Conservation (phyloP, 2,888 invertebrate genomes). For the Parnassius mnemosyne region DNA sequence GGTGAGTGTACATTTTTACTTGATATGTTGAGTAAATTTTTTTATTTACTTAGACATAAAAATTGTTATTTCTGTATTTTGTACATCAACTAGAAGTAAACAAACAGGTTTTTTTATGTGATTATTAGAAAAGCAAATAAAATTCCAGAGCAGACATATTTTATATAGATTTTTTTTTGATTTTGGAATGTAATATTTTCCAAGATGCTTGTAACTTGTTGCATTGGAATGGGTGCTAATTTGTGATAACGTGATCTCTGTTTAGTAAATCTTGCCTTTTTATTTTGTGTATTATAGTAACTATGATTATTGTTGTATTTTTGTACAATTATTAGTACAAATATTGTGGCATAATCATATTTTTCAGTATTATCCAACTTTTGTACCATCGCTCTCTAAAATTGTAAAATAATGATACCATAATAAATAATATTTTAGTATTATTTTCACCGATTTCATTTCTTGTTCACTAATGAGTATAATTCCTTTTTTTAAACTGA, state of each 20-base stretch:
- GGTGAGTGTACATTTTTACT: too few species aligned
- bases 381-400: constrained; percentile 56
- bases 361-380: constrained; percentile 54
- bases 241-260: constrained; percentile 62
- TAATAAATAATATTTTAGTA: not conserved
- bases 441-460: not conserved
- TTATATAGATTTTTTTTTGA: too few species aligned
- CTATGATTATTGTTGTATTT: not conserved
- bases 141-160: too few species aligned
- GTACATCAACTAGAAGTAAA: too few species aligned
- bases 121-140: too few species aligned
- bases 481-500: too few species aligned
- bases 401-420: not conserved
- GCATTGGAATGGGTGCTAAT: constrained; percentile 42
- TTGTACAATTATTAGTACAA: constrained; percentile 44
- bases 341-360: constrained; percentile 47
- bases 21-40: too few species aligned
- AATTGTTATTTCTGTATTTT: too few species aligned
- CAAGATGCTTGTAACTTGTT: not conserved
- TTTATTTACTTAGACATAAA: too few species aligned
- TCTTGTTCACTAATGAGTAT: not conserved
- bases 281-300: not conserved
- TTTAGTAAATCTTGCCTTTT: constrained; percentile 27
- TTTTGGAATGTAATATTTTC: too few species aligned
- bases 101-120: too few species aligned